A percentile compares a stretch with the other conserved stretches of the same genome.
phyloP scores from a whole-genome alignment of 2,888 invertebrate genomes.

The Aromia moschata region DNA sequence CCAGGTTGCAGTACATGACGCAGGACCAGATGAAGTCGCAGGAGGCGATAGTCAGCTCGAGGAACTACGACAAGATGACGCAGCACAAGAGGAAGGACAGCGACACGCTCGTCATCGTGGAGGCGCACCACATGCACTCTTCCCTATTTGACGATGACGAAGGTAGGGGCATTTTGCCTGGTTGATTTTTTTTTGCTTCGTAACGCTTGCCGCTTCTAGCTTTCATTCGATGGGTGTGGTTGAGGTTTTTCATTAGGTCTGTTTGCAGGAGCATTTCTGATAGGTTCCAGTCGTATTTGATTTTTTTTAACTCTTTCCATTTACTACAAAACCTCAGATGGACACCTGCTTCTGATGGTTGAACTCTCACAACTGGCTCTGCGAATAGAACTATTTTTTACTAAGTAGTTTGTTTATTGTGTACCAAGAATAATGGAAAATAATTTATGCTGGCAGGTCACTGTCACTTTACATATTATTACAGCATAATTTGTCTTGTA shows the following conservation, averaged over 20 bases:
- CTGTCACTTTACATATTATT: too few species aligned
- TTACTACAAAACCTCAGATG: too few species aligned
- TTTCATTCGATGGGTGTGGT: conserved; percentile 11
- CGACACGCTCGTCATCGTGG: conserved; percentile 61
- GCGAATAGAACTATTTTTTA: too few species aligned
- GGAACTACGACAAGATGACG: conserved; percentile 57
- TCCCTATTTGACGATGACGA: conserved; percentile 58
- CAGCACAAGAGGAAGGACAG: conserved; percentile 53
- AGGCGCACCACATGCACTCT: conserved; percentile 58
- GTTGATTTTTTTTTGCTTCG: not conserved
- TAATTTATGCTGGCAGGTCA: too few species aligned
- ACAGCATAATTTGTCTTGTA: too few species aligned
- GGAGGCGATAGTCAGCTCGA: conserved; percentile 57
- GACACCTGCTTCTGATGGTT: too few species aligned
- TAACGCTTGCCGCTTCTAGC: conserved; percentile 12
- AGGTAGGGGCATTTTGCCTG: conserved; percentile 10
- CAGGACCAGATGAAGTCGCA: conserved; percentile 56
- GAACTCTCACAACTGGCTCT: too few species aligned
- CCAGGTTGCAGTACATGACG: conserved; percentile 56
- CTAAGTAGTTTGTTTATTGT: too few species aligned
- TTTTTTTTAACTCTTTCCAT: too few species aligned
- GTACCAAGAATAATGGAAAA: too few species aligned
- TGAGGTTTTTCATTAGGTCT: not conserved
- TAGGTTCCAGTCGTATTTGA: too few species aligned
- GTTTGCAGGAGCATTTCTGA: too few species aligned